Evolutionary conservation across 2,113 vertebrate genomes (phyloP), one percentile per base, ranked within the genome.

Genomic region (Camelus dromedarius): DNA sequence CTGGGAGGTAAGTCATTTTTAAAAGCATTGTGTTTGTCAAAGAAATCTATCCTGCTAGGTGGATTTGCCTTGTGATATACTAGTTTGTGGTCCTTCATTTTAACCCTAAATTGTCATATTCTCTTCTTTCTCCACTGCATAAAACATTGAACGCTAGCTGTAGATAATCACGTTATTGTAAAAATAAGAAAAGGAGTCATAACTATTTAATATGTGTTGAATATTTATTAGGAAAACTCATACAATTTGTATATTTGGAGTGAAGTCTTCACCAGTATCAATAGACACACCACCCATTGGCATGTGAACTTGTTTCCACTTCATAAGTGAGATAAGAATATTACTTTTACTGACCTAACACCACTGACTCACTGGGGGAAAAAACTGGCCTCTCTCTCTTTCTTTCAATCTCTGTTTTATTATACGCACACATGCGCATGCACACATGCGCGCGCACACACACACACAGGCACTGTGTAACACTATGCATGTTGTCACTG

Each of bases 161-260:
- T n/a, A 93, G 58, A 81, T 66, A 48, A 75, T 67, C 58, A 48
- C 3, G 12, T 16, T 82, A 67, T 48, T 90, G 2, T 54, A 83
- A 89, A 92, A 88, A 64, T 72, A 76, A 52, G n/a, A 26, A 79
- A 96, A 98, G 95, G 72, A 85, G 52, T 91, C 90, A 96, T 67
- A 26, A 9, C 6, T 67, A 54, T 73, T 82, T 28, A 80, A 67
- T 28, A 54, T 66, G 84, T 72, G 32, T 77, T 87, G 66, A 84
- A 32, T 76, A 77, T 66, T 84, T 62, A 70, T 77, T 69, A 50
- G 30, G 38, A 91, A 96, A 93, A 54, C 20, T n/a, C 79, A 84
- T 91, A 67, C 24, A 77, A 86, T 62, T 66, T 82, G 16, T 81
- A 24, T 62, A 56, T 76, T 92, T 86, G 66, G 26, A n/a, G 28